Evolutionary conservation across 1,140 invertebrate genomes (phyloP).

Genomic region (Drosophila subpulchrella): DNA sequence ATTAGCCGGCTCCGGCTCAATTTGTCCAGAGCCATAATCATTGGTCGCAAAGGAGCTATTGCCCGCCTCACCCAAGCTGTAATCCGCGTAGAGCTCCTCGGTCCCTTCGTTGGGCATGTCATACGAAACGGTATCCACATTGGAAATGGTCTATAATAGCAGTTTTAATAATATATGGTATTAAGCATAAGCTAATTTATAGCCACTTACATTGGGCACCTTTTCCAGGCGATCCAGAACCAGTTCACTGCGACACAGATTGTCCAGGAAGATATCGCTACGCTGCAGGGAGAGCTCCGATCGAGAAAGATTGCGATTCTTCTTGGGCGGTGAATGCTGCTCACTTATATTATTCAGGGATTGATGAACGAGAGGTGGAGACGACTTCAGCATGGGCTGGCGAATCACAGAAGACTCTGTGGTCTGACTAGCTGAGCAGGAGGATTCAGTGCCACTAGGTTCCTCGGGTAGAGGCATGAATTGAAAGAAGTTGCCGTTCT

Average conservation of each 20-base stretch:
- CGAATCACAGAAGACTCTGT: constrained; percentile 31
- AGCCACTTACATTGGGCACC: constrained; percentile 68
- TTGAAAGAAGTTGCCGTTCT: constrained; percentile 65
- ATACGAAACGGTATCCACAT: constrained; percentile 69
- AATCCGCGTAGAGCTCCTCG: constrained; percentile 34
- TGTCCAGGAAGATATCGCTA: constrained; percentile 79
- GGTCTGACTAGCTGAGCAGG: constrained; percentile 29
- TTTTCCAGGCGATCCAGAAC: constrained; percentile 67
- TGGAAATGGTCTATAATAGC: constrained; percentile 27
- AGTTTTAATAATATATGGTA: neutral
- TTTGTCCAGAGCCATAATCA: constrained; percentile 55
- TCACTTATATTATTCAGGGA: constrained; percentile 78
- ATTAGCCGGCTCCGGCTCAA: constrained; percentile 64
- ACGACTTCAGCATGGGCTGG: constrained; percentile 17
- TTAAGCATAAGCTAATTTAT: neutral
- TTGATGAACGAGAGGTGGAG: constrained; percentile 42
- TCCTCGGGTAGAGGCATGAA: constrained; percentile 66
- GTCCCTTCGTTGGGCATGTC: constrained; percentile 61
- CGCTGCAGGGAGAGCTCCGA: constrained; percentile 78
- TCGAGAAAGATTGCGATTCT: constrained; percentile 66
- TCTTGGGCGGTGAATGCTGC: constrained; percentile 76
- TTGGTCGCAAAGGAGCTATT: constrained; percentile 37
- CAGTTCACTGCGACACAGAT: constrained; percentile 74
- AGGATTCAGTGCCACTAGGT: constrained; percentile 47
- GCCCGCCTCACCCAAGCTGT: constrained; percentile 18